phyloP scores from a whole-genome alignment of 2,113 vertebrate species.

The Pedetes capensis region DNA sequence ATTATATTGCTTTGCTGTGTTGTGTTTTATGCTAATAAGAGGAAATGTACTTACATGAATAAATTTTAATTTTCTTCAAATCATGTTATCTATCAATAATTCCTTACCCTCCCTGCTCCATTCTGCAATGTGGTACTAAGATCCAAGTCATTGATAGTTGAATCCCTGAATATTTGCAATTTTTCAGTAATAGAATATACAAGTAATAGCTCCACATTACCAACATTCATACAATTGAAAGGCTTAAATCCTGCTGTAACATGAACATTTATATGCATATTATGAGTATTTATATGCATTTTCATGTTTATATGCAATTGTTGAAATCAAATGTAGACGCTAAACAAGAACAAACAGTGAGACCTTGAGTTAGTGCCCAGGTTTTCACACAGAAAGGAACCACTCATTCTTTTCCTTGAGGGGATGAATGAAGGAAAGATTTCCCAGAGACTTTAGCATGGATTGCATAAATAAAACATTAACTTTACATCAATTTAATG shows the following conservation, averaged over 20 bases:
- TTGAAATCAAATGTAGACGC: background rate
- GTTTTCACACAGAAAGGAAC: background rate
- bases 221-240: background rate
- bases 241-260: background rate
- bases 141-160: background rate
- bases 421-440: background rate
- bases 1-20: slow-evolving; percentile 43
- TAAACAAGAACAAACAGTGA: background rate
- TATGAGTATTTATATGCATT: too few species aligned
- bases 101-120: background rate
- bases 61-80: background rate
- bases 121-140: background rate
- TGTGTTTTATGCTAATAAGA: background rate
- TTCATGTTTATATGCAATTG: too few species aligned
- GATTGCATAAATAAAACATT: background rate
- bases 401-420: background rate
- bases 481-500: background rate
- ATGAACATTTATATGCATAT: too few species aligned
- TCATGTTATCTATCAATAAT: slow-evolving; percentile 23
- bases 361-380: background rate
- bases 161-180: background rate
- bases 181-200: background rate
- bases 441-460: background rate
- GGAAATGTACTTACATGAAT: background rate
- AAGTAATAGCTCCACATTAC: background rate